Base-by-base conservation (phyloP, 2,797 vertebrate species). In the Mionectes olivaceus region DNA sequence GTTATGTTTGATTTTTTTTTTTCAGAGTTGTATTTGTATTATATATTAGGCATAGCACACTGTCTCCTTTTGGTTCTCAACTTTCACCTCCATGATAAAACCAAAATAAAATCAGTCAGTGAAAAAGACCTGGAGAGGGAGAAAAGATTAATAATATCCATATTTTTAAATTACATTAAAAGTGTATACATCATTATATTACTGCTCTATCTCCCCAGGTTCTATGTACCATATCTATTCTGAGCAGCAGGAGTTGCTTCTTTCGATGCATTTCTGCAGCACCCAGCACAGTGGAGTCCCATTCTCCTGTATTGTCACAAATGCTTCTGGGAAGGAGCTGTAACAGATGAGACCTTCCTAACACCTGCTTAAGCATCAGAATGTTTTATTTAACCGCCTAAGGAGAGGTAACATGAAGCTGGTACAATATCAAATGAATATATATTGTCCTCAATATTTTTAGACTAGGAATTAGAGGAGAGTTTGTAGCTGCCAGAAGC, bases 371-470 rank as follows among this genome's bases (percentile, higher is more conserved):
- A 85, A 92, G n/a, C 25, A 57, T 55, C 87, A 43, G 46, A 77
- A 87, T 70, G 19, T 84, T 95, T 86, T 70, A 78, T 82, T 87
- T 89, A 91, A 47, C 73, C 2, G 0, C 44, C n/a, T 87, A 65
- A 87, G 87, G 37, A 83, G 79, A 75, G 76, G 76, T 74, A 89
- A 78, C 22, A 50, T 47, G 78, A 96, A 64, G n/a, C 82, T 91
- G 49, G n/a, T 91, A 61, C 39, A 68, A 41, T 86, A 81, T 50
- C 64, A 93, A 30, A 83, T 75, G 22, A 50, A 71, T 71, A 67
- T 80, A 56, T n/a, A 75, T 57, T 47, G 37, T 68, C 68, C 43
- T 68, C 43, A 68, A 4, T 89, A 85, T 92, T 94, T 87, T 88
- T 61, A 61, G 89, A 61, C n/a, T 33, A 88, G 76, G 74, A 89